Percentiles rank a stretch among this genome's conserved stretches.
These are phyloP conservation scores for Spinibarbus caldwelli DNA, from an alignment of 2,797 vertebrate genomes.

Conservation along the genomic window DNA sequence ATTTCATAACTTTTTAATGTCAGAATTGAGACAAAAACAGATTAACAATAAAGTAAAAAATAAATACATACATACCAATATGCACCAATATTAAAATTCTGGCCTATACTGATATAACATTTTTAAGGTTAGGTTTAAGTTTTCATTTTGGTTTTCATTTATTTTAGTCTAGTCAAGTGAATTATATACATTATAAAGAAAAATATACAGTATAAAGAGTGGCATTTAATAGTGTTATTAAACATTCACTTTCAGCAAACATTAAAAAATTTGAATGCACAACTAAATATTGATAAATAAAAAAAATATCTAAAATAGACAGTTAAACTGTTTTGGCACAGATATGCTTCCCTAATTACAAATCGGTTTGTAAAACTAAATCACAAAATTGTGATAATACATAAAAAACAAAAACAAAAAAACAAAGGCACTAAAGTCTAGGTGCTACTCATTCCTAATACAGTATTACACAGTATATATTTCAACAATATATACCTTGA, in stretches of 20 bases:
- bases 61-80: not conserved
- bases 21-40: not conserved
- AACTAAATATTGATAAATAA: not conserved
- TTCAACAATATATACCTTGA: not conserved
- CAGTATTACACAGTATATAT: not conserved
- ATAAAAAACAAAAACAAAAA: not conserved
- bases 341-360: not conserved
- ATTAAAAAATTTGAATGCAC: not conserved
- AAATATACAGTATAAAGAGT: not conserved
- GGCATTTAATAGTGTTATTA: not conserved
- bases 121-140: not conserved
- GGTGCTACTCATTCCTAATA: not conserved
- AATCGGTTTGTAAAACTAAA: slow-evolving; percentile 1
- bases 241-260: not conserved
- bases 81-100: not conserved
- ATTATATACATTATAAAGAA: not conserved
- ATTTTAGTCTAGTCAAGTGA: not conserved
- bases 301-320: not conserved
- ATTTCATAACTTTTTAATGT: not conserved
- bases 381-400: not conserved
- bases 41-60: not conserved
- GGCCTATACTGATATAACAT: not conserved
- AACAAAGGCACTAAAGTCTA: not conserved
- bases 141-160: not conserved
- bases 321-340: not conserved